Conservation (phyloP, 2,888 invertebrate species). For the Sisyra nigra region DNA sequence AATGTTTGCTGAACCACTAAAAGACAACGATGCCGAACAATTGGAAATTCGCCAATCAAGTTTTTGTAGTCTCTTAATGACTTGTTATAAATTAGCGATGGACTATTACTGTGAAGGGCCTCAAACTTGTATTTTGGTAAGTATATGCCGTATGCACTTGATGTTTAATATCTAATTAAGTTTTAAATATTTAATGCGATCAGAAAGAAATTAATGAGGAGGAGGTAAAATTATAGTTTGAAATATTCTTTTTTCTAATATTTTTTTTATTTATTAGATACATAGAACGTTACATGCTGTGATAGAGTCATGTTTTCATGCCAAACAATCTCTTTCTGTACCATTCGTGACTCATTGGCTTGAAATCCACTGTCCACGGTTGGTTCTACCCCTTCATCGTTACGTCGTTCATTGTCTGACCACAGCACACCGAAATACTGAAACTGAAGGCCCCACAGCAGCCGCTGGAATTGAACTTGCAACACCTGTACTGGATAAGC, state of each 20-base stretch:
- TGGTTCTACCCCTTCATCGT: conserved; percentile 61
- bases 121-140: conserved; percentile 40
- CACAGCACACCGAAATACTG: conserved; percentile 35
- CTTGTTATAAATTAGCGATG: conserved; percentile 65
- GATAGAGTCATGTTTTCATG: conserved; percentile 65
- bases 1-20: conserved; percentile 30
- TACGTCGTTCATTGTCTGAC: conserved; percentile 39
- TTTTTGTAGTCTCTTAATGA: conserved; percentile 47
- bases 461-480: conserved; percentile 45
- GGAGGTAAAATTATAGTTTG: neutral
- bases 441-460: conserved; percentile 20
- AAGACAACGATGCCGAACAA: conserved; percentile 30
- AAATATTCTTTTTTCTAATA: too few species aligned
- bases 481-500: conserved; percentile 55
- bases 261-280: conserved; percentile 27
- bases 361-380: conserved; percentile 56
- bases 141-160: conserved; percentile 9
- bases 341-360: conserved; percentile 73
- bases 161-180: neutral
- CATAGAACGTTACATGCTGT: conserved; percentile 57
- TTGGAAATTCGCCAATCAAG: conserved; percentile 44
- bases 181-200: neutral
- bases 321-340: conserved; percentile 53
- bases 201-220: neutral
- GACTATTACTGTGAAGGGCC: conserved; percentile 57